Conservation (phyloP, 2,797 vertebrate genomes). For the Rhinella marina region DNA sequence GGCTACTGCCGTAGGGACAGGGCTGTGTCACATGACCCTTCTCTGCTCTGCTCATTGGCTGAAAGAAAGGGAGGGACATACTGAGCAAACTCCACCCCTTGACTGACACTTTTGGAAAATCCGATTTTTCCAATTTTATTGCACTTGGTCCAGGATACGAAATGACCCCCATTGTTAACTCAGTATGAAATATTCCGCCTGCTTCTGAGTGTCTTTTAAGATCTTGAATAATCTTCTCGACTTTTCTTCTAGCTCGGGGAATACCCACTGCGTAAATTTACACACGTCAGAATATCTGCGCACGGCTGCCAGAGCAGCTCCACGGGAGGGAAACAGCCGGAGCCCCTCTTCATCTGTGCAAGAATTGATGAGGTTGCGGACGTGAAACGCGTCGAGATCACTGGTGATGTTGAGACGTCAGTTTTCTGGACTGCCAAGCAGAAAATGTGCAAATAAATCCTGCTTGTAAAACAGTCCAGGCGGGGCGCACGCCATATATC, state of each 20-base stretch:
- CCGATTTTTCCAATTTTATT: too few species aligned
- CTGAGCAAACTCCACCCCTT: too few species aligned
- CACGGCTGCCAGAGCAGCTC: not conserved
- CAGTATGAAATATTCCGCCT: not conserved
- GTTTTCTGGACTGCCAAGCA: constrained; percentile 46
- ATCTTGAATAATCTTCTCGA: not conserved
- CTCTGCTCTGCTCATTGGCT: not conserved
- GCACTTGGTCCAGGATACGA: too few species aligned
- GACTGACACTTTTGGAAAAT: too few species aligned
- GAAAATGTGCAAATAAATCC: constrained; percentile 43
- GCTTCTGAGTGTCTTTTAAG: not conserved
- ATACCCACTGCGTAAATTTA: not conserved
- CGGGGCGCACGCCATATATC: not conserved
- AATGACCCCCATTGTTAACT: too few species aligned
- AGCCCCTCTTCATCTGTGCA: not conserved
- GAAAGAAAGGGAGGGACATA: not conserved
- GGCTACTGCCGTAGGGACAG: too few species aligned
- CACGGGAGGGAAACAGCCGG: not conserved
- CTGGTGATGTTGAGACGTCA: constrained; percentile 33
- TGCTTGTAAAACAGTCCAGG: constrained; percentile 25
- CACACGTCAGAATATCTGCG: not conserved
- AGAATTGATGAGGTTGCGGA: not conserved
- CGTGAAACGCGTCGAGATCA: constrained; percentile 1
- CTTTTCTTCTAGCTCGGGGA: not conserved
- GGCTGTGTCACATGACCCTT: too few species aligned